Evolutionary conservation across 2,113 vertebrate genomes (phyloP), one percentile per base, ranked within the genome.

Genomic region (Aphyosemion australe): DNA sequence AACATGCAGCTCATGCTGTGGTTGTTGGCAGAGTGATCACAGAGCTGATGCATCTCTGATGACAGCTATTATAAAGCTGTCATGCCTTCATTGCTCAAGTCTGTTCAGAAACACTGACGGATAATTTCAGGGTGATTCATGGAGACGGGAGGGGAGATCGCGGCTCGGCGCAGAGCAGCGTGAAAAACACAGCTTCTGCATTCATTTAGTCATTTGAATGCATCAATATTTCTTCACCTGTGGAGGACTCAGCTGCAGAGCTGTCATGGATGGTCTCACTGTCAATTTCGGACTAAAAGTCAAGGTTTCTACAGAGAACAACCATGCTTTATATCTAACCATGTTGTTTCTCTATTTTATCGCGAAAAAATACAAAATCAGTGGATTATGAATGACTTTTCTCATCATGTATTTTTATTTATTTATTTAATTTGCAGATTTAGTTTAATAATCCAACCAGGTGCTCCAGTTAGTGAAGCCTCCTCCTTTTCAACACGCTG

Each of bases 371-470:
- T 13, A 31, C 49, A 62, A 34, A 65, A 37, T 51, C 4, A 13
- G 46, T 55, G 49, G 71, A 79, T 83, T 74, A 74, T 60, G 39
- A 72, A 78, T 76, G 49, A 52, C 41, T 72, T 49, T 61, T 16
- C 11, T 42, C 20, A 19, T 20, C 56, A 61, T 45, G 60, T 32
- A 41, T 42, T 18, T 10, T 52, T 59, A 32, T 70, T 68, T 51
- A 26, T 26, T 26, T 26, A 26, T 26, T 26, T 26, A 4, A 26
- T 5, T 66, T 18, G 64, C 70, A 68, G 55, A 46, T 39, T 42
- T 52, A 55, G 14, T 68, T 64, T 65, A 75, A 69, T 55, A 80
- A 20, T 54, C 61, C 18, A 61, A 12, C 39, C 64, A 63, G 49
- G 47, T 66, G 61, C 52, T 65, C 46, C 52, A 21, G 65, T 49